Evolutionary conservation across 2,888 invertebrate species (phyloP).

Genomic region (Ophion slaviceki): DNA sequence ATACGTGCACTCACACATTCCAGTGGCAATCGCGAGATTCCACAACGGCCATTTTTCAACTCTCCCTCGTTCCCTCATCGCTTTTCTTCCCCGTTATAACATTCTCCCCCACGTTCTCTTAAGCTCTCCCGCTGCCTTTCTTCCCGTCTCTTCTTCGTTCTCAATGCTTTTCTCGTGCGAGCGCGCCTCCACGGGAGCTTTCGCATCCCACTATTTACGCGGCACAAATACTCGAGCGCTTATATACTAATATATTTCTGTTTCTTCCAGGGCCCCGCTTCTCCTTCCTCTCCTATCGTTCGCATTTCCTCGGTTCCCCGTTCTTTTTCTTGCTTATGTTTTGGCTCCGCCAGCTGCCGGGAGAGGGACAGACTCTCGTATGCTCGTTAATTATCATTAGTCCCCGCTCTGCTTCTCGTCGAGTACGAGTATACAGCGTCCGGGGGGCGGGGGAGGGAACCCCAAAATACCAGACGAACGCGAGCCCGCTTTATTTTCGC

Average conservation of each 20-base stretch:
- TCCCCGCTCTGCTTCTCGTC: slow-evolving; percentile 14
- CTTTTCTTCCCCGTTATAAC: slow-evolving; percentile 39
- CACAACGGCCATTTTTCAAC: slow-evolving; percentile 64
- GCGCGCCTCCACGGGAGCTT: slow-evolving; percentile 40
- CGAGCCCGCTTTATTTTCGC: slow-evolving; percentile 18
- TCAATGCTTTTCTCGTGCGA: slow-evolving; percentile 34
- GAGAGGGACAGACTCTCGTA: slow-evolving; percentile 24
- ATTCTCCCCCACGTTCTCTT: slow-evolving; percentile 36
- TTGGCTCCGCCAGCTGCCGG: slow-evolving; percentile 50
- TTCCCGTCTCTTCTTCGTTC: slow-evolving; percentile 18
- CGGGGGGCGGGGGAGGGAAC: background rate
- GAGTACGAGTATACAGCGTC: background rate
- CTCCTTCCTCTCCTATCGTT: background rate
- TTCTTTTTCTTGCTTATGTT: slow-evolving; percentile 47
- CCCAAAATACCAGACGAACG: slow-evolving; percentile 6
- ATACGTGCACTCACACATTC: slow-evolving; percentile 14
- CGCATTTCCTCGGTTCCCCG: slow-evolving; percentile 35
- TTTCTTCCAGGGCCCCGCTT: slow-evolving; percentile 23
- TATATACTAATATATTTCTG: slow-evolving; percentile 62
- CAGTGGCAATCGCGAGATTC: slow-evolving; percentile 64
- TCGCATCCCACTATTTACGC: slow-evolving; percentile 59
- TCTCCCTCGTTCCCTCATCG: slow-evolving; percentile 47
- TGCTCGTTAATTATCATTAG: slow-evolving; percentile 65
- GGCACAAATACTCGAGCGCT: slow-evolving; percentile 55
- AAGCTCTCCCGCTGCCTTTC: slow-evolving; percentile 41